Evolutionary conservation across 2,888 invertebrate species (phyloP).

Genomic region (Monochamus alternatus): DNA sequence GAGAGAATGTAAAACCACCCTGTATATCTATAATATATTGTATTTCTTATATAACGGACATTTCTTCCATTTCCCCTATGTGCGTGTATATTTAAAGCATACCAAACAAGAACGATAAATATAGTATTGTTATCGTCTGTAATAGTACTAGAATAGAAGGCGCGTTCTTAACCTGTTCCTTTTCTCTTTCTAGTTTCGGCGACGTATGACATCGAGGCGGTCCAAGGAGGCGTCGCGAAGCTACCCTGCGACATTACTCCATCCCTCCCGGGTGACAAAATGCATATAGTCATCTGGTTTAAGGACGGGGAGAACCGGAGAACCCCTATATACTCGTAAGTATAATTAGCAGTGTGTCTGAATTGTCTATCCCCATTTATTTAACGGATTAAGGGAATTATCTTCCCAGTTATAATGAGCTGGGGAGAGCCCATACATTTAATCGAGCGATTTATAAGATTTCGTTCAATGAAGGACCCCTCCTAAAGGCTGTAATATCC

Average conservation of each 20-base stretch:
- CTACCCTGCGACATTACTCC: slow-evolving; percentile 77
- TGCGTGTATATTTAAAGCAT: background rate
- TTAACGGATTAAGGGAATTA: slow-evolving; percentile 15
- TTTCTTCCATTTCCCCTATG: background rate
- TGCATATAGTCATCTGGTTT: slow-evolving; percentile 78
- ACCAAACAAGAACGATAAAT: background rate
- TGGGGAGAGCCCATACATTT: slow-evolving; percentile 1
- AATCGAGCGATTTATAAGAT: slow-evolving; percentile 7
- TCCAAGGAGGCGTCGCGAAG: slow-evolving; percentile 75
- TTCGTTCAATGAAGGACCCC: background rate
- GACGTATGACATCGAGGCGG: slow-evolving; percentile 71
- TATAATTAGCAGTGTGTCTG: slow-evolving; percentile 47
- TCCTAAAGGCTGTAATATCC: background rate
- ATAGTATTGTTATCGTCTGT: background rate
- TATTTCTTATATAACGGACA: too few relatives aligned
- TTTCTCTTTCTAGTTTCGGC: slow-evolving; percentile 63
- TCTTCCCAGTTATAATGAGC: slow-evolving; percentile 13
- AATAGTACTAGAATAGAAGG: slow-evolving; percentile 4
- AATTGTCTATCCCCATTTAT: slow-evolving; percentile 7
- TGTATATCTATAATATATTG: too few relatives aligned
- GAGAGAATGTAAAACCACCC: too few relatives aligned
- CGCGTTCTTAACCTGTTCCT: slow-evolving; percentile 13
- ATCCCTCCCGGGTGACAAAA: slow-evolving; percentile 74
- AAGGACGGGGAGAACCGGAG: slow-evolving; percentile 74
- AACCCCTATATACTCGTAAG: slow-evolving; percentile 77